Base-by-base conservation (phyloP, 2,888 invertebrate species). In the Mellilla xanthometata region DNA sequence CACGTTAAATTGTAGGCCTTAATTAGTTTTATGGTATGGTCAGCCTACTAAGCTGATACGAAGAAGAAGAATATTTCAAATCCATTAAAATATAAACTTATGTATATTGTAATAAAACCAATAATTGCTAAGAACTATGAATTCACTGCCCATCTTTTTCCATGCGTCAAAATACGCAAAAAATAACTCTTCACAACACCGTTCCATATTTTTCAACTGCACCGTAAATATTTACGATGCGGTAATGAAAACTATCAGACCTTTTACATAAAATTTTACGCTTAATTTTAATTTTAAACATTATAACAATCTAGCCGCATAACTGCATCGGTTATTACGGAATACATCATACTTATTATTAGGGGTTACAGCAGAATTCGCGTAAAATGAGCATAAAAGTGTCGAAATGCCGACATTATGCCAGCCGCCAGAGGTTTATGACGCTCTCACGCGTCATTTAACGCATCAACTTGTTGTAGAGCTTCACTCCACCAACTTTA, bases 371-470 rank as follows among this genome's bases (percentile, higher is more conserved):
- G 56, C 64, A 59, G 61, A 66, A 68, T 69, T 62, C 56, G 60
- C 63, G 59, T 63, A 57, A 71, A 73, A 66, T 61, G 71, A 64
- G 60, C 66, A 69, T 73, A 75, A 76, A 76, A 74, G 72, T 71
- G 70, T 58, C 72, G 71, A 73, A 74, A 77, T 66, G 63, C 65
- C 64, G 67, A 70, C 74, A 71, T 76, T 70, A 73, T 63, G 64
- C 65, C 65, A 59, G 59, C 72, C 72, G 65, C 72, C 65, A 70
- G 62, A 64, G 65, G 66, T 76, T 77, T 77, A 77, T 72, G 68
- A 69, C 67, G 64, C 57, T 56, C 58, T 60, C 51, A 52, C 54
- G 74, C 63, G 60, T 71, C 76, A 76, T 77, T 77, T 72, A 75
- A 74, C 75, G 65, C 75, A 68, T 76, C 70, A 68, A 66, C 59